Base-by-base conservation (phyloP, 2,797 vertebrate genomes). In the Protosalanx chinensis region DNA sequence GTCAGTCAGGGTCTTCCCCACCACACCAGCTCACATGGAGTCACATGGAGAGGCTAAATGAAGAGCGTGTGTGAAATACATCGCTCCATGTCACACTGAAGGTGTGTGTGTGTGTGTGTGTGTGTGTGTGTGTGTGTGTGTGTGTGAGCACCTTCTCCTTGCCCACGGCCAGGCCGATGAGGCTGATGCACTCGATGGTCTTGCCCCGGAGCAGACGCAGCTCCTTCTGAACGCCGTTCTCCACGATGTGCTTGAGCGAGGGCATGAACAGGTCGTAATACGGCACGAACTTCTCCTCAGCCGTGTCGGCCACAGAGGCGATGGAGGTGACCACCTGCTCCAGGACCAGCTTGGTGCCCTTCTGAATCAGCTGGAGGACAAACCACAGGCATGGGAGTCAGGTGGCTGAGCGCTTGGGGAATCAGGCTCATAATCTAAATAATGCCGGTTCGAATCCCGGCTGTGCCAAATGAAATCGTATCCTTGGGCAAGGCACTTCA, bases 321-420 rank as follows among this genome's bases (percentile, higher is more conserved):
- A 99, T 98, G 77, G 98, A 99, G 0, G 98, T 99, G 91, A 99
- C 98, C 79, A 99, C 97, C 91, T 99, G 98, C 88, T 99, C 98
- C 91, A 99, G 89, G 63, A 99, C 98, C 84, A 99, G 91, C 71
- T 99, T 99, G 78, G 96, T 99, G 72, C 98, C 97, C 87, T 98
- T 98, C 88, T 98, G 96, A 88, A 99, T 96, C 84, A 99, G 84
- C 97, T 99, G 67, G 6, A 37, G 1, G 37, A 18, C 6, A 13
- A n/a, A 56, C 46, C 4, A 46, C 10, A 2, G 7, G 8, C 41
- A 46, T 8, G 41, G 10, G 41, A 46, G 10, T 46, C 1, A 46
- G 41, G 8, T 13, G 41, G 41, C 41, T 13, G 41, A 27, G 1
- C 23, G 23, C 23, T 27, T 27, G 1, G 23, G 23, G 23, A 27